Conservation (phyloP, 2,113 vertebrate genomes). For the Crypturellus undulatus region DNA sequence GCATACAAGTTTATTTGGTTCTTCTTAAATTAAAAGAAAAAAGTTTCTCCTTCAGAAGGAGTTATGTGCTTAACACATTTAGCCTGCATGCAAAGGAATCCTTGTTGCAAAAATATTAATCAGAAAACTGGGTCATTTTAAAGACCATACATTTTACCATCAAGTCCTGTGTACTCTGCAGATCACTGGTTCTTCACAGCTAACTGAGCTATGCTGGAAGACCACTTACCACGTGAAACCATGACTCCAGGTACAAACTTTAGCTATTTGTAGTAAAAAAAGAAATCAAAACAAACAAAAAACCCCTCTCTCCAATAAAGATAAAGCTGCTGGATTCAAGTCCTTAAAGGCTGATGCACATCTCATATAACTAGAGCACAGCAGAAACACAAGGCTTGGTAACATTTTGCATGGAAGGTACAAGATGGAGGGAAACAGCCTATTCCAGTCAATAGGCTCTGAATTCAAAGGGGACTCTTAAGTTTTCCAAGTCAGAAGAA, state of each 20-base stretch:
- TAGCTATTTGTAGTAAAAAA: conserved; percentile 38
- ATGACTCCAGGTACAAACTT: conserved; percentile 12
- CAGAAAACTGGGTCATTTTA: not conserved
- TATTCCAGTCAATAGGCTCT: conserved; percentile 24
- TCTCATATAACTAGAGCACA: conserved; percentile 22
- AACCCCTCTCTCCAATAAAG: not conserved
- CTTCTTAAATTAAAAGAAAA: not conserved
- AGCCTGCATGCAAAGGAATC: not conserved
- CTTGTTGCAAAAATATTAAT: not conserved
- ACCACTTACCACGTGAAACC: conserved; percentile 32
- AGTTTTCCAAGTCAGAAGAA: conserved; percentile 30
- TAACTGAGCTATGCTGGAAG: not conserved
- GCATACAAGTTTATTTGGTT: not conserved
- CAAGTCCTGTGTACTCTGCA: not conserved
- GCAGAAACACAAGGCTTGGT: conserved; percentile 39
- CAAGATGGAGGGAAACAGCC: conserved; percentile 15
- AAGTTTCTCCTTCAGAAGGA: not conserved
- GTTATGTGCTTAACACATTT: not conserved
- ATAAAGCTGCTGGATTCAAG: conserved; percentile 40
- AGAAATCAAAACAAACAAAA: not conserved
- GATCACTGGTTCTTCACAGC: not conserved
- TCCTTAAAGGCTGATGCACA: conserved; percentile 9
- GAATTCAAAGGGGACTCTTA: conserved; percentile 32
- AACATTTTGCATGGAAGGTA: conserved; percentile 19
- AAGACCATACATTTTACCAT: not conserved